Evolutionary conservation across 2,113 vertebrate species (phyloP).

Genomic region (Puntigrus tetrazona): DNA sequence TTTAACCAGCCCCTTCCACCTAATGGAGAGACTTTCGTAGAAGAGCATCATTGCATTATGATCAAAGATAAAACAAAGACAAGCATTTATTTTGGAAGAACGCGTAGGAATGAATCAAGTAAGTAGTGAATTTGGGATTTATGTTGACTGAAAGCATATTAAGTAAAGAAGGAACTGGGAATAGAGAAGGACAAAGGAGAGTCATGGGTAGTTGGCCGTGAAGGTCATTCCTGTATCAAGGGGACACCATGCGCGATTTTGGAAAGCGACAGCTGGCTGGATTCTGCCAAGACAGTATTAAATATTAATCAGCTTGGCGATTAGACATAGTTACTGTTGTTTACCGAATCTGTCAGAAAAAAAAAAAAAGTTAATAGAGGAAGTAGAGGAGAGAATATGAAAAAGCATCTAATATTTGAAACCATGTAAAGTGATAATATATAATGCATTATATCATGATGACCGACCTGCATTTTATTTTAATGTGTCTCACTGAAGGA

Average conservation of each 20-base stretch:
- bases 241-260: not conserved
- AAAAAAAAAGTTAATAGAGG: not conserved
- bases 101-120: not conserved
- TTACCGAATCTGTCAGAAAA: constrained; percentile 44
- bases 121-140: constrained; percentile 26
- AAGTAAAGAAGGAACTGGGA: not conserved
- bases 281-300: not conserved
- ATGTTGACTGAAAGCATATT: constrained; percentile 11
- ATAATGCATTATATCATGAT: not conserved
- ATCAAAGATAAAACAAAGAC: not conserved
- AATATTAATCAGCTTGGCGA: constrained; percentile 42
- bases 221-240: constrained; percentile 5
- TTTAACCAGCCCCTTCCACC: not conserved
- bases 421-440: not conserved
- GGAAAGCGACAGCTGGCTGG: constrained; percentile 4
- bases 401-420: not conserved
- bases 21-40: not conserved
- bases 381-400: not conserved
- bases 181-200: not conserved
- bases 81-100: not conserved
- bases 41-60: not conserved
- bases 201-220: constrained; percentile 1
- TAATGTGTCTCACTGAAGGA: not conserved
- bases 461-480: not conserved
- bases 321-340: constrained; percentile 15